Evolutionary conservation across 2,113 vertebrate species (phyloP).

Genomic region (Sakesphorus luctuosus): DNA sequence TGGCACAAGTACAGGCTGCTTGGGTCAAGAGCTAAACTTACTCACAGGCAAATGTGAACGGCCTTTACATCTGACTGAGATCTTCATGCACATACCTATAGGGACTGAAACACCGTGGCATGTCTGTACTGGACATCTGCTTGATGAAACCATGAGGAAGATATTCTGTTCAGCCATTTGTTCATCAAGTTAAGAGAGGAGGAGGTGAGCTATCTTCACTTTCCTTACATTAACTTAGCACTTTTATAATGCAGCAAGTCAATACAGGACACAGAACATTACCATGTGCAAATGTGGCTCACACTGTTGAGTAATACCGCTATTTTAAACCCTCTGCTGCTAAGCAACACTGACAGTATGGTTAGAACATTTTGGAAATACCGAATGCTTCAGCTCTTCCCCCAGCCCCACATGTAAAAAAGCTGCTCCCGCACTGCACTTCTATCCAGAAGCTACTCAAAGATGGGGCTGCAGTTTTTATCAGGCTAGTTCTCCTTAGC

Average conservation of each 20-base stretch:
- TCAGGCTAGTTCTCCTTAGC: neutral
- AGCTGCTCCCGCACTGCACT: constrained; percentile 4
- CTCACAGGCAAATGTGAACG: neutral
- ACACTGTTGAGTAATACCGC: constrained; percentile 65
- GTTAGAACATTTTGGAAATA: constrained; percentile 65
- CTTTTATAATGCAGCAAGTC: constrained; percentile 60
- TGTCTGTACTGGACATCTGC: neutral
- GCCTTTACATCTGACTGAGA: neutral
- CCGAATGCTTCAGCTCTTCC: constrained; percentile 13
- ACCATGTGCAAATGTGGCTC: constrained; percentile 70
- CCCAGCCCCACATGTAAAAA: neutral
- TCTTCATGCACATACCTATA: neutral
- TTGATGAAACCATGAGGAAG: neutral
- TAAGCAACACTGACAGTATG: constrained; percentile 72
- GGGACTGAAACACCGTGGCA: neutral
- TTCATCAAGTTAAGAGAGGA: constrained; percentile 36
- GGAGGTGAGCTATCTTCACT: constrained; percentile 52
- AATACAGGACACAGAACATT: constrained; percentile 62
- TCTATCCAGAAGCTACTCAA: neutral
- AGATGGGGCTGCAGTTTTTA: neutral
- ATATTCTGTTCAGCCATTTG: neutral
- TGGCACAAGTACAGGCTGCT: neutral
- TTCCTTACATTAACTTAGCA: constrained; percentile 62
- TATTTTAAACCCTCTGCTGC: constrained; percentile 74
- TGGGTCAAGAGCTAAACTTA: neutral